Evolutionary conservation across 2,888 invertebrate genomes (phyloP), one percentile per base, ranked within the genome.

Genomic region (Camptogramma bilineatum): DNA sequence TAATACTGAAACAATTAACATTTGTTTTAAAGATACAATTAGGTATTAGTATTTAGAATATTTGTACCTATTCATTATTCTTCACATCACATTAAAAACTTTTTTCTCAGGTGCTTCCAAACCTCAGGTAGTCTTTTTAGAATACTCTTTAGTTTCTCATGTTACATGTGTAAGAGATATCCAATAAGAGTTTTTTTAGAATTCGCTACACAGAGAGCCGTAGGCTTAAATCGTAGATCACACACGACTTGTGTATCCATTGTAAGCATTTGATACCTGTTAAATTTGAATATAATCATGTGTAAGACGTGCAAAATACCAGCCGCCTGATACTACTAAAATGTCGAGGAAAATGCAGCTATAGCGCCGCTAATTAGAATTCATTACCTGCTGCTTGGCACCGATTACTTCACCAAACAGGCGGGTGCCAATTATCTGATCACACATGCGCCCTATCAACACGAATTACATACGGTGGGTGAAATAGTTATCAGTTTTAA

Each of bases 361-460:
- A 24, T 50, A 52, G 34, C 16, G 28, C 47, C 31, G 57, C 47
- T 57, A 56, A 57, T 63, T 52, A 53, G 47, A 63, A 57, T 52
- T 63, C 51, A 63, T 52, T 63, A 57, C 53, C 21, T 34, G 34
- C 21, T 34, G 34, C 62, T 56, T 47, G 18, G 55, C 42, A 59
- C 57, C 62, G 52, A 64, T 42, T 48, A 34, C 24, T 34, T 13
- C 9, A 52, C 39, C 7, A 16, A 44, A 13, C 46, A 31, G 46
- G 57, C 39, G 21, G 17, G 21, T 46, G 44, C 10, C 42, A 44
- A 31, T 31, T 51, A 48, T 0, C 19, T 19, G 4, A 56, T 24
- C 61, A 61, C 39, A 50, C 61, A 42, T 50, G 55, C 44, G 52
- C 51, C 24, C 18, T 51, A 62, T 21, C 51, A 55, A 34, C 39